phyloP scores from a whole-genome alignment of 2,797 vertebrate genomes.

The Argyrosomus regius region DNA sequence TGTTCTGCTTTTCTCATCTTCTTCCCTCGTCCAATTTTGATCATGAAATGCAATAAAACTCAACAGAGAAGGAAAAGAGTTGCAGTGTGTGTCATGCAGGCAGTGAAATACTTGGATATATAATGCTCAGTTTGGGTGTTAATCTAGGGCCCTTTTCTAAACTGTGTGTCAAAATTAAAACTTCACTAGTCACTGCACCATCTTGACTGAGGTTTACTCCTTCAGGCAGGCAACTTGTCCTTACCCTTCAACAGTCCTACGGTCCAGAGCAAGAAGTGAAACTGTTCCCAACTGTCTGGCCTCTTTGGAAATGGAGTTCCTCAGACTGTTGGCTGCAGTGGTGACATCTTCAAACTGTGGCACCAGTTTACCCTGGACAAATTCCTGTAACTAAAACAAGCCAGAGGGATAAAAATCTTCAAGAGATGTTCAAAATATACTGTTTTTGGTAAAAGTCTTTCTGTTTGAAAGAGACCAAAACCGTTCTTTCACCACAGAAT shows the following conservation, averaged over 20 bases:
- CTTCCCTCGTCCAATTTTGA: constrained; percentile 6
- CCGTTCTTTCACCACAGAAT: neutral
- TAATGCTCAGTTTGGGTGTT: neutral
- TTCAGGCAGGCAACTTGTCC: constrained; percentile 10
- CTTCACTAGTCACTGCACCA: neutral
- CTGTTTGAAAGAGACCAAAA: neutral
- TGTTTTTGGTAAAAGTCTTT: neutral
- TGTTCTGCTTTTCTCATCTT: neutral
- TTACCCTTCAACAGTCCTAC: constrained; percentile 81
- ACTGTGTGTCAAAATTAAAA: neutral
- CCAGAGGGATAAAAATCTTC: neutral
- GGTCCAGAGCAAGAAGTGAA: constrained; percentile 82
- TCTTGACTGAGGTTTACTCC: neutral
- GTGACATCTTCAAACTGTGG: constrained; percentile 75
- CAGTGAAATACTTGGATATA: neutral
- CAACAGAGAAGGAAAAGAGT: neutral
- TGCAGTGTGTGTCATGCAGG: neutral
- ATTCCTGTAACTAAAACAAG: constrained; percentile 78
- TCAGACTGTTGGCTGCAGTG: constrained; percentile 70
- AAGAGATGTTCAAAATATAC: neutral
- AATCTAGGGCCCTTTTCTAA: neutral
- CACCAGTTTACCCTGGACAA: constrained; percentile 72
- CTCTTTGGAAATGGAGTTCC: constrained; percentile 84
- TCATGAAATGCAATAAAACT: constrained; percentile 7
- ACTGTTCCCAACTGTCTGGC: constrained; percentile 79